phyloP scores from a whole-genome alignment of 2,888 invertebrate genomes.

The Mythimna albipuncta region DNA sequence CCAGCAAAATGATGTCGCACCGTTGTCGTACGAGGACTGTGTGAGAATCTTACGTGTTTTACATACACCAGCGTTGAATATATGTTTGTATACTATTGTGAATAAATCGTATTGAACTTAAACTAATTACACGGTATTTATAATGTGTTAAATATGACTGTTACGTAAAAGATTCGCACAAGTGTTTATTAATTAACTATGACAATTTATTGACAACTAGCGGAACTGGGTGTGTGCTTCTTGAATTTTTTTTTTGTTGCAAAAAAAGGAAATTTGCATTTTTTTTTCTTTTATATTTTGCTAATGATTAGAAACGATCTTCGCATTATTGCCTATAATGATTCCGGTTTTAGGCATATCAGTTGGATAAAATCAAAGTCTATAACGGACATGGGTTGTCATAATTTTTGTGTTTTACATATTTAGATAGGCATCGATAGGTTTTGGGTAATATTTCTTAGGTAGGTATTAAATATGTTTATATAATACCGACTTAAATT shows the following conservation, averaged over 20 bases:
- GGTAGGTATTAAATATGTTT: background rate
- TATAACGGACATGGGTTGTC: too few species aligned
- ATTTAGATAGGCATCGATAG: slow-evolving; percentile 1
- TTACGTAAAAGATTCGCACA: slow-evolving; percentile 19
- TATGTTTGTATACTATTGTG: slow-evolving; percentile 42
- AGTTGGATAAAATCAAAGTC: too few species aligned
- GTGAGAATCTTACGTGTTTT: slow-evolving; percentile 68
- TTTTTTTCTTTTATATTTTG: too few species aligned
- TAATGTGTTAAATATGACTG: slow-evolving; percentile 18
- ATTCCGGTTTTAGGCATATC: too few species aligned
- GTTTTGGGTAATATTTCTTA: background rate
- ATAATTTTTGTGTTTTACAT: too few species aligned
- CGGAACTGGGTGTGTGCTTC: too few species aligned
- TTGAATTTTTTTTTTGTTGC: too few species aligned
- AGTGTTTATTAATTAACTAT: slow-evolving; percentile 11
- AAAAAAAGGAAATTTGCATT: too few species aligned
- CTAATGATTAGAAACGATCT: too few species aligned
- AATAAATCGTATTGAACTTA: slow-evolving; percentile 47
- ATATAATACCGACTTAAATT: too few species aligned
- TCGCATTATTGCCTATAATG: too few species aligned
- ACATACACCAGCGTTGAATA: slow-evolving; percentile 61
- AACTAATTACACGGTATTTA: slow-evolving; percentile 44
- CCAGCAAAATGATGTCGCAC: slow-evolving; percentile 73
- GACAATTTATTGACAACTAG: slow-evolving; percentile 14
- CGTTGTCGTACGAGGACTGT: slow-evolving; percentile 71